A percentile compares a stretch with the other conserved stretches of the same genome.
Conservation (phyloP, 2,888 invertebrate genomes). For the Parnassius mnemosyne region DNA sequence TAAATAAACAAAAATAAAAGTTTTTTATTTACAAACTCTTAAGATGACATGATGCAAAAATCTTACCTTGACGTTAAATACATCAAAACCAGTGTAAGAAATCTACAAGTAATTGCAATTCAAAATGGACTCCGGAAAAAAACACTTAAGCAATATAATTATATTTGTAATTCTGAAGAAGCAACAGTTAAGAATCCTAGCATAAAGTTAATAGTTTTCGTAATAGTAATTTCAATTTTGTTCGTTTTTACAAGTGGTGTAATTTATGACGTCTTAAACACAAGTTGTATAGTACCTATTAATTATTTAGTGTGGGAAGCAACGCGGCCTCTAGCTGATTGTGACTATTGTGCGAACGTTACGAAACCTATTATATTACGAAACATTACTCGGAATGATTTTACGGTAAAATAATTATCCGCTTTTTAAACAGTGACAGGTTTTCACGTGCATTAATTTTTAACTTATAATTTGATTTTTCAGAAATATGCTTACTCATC, state of each 20-base stretch:
- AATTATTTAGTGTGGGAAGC: conserved; percentile 94
- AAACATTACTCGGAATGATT: conserved; percentile 85
- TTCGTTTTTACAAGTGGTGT: conserved; percentile 45
- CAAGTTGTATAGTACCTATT: conserved; percentile 89
- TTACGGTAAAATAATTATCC: conserved; percentile 66
- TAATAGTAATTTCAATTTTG: conserved; percentile 44
- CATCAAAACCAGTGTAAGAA: conserved; percentile 34
- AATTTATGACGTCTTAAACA: conserved; percentile 69
- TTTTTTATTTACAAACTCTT: background rate
- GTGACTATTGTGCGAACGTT: conserved; percentile 87
- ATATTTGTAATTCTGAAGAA: conserved; percentile 47
- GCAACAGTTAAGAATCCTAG: conserved; percentile 39
- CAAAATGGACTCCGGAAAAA: conserved; percentile 47
- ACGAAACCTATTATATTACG: conserved; percentile 83
- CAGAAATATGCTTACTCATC: conserved; percentile 87
- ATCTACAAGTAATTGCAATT: conserved; percentile 53
- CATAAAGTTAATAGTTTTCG: conserved; percentile 42
- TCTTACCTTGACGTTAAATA: conserved; percentile 11
- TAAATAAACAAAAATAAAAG: conserved; percentile 29
- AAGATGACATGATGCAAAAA: conserved; percentile 31
- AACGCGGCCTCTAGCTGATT: conserved; percentile 90
- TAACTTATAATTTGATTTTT: conserved; percentile 32
- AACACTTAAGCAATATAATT: conserved; percentile 49
- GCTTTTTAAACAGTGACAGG: background rate
- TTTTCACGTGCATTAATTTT: too few relatives aligned